A percentile compares a stretch with the other conserved stretches of the same genome.
These are phyloP conservation scores for Rugalucina vietnamica DNA, from an alignment of 2,888 invertebrate species.

Conservation along the genomic window DNA sequence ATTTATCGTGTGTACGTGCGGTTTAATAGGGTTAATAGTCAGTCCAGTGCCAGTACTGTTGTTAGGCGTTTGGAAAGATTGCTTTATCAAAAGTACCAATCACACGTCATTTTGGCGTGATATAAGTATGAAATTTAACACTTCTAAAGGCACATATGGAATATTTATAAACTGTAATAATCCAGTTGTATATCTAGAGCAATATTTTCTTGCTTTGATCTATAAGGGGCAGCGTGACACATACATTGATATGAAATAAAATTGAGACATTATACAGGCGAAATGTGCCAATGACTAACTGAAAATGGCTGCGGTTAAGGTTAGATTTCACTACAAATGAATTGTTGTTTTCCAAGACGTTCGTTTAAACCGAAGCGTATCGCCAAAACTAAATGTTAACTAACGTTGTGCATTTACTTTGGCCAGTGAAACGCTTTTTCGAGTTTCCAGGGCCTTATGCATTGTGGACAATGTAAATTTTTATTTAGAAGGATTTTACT, in stretches of 20 bases:
- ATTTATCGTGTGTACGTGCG: too few species aligned
- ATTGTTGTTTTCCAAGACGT: not conserved
- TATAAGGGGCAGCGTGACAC: not conserved
- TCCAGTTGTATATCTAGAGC: not conserved
- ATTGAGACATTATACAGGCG: not conserved
- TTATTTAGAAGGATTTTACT: not conserved
- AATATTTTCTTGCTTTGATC: conserved; percentile 7
- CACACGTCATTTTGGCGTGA: too few species aligned
- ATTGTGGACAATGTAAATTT: not conserved
- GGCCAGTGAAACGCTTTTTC: not conserved
- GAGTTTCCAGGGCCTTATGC: not conserved
- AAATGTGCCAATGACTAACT: not conserved
- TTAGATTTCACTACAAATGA: not conserved
- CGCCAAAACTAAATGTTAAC: not conserved
- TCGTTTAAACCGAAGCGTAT: not conserved
- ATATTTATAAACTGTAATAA: conserved; percentile 10
- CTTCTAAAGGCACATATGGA: not conserved
- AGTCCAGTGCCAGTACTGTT: too few species aligned
- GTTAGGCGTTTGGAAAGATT: too few species aligned
- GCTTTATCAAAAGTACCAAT: too few species aligned
- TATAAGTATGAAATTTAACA: not conserved
- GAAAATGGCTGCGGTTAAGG: too few species aligned
- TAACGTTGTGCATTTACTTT: not conserved
- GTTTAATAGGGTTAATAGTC: too few species aligned
- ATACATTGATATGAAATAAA: not conserved